Base-by-base conservation (phyloP, 2,888 invertebrate species). In the Ichneumoninae sp. region DNA sequence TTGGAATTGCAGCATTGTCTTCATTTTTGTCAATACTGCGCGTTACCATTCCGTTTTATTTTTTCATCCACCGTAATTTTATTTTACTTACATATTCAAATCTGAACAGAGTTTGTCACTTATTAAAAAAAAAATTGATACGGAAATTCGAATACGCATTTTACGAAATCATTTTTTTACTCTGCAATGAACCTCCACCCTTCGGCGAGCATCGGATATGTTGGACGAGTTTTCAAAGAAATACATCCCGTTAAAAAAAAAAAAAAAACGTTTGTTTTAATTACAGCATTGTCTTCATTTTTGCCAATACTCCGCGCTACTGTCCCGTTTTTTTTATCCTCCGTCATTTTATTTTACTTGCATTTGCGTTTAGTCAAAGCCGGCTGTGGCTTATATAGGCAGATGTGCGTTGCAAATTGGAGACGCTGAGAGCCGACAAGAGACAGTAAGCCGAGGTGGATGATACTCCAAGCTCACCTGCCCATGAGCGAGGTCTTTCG, bases 391-490 rank as follows among this genome's bases (percentile, higher is more conserved):
- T 88, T 86, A 54, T 76, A 73, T 76, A 85, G 90, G 93, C 93
- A 93, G 93, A 93, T 93, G 93, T 90, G 85, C 88, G 60, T 88
- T 88, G 88, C 89, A 93, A 93, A 93, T 93, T 93, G 92, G 91
- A 89, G 85, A 76, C 85, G 71, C 71, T 68, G 78, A 78, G 73
- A 81, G 79, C 50, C 66, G 79, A 82, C 79, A 66, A 19, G 68
- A 71, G 78, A 76, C 54, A 78, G 73, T 57, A 50, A 63, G 52
- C 65, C 26, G 75, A 76, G 70, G 60, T 22, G 50, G 54, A 80
- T 71, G 76, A 85, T 80, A 73, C 60, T 44, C 52, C 33, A 83
- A 83, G 79, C 60, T 91, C 92, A 91, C 91, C 91, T 91, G 91
- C 91, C 60, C 63, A n/a, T 69, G 63, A 65, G 70, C 76, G 73